These are phyloP conservation scores for Cotesia chilonis DNA, from an alignment of 1,140 invertebrate genomes.

Conservation along the genomic window DNA sequence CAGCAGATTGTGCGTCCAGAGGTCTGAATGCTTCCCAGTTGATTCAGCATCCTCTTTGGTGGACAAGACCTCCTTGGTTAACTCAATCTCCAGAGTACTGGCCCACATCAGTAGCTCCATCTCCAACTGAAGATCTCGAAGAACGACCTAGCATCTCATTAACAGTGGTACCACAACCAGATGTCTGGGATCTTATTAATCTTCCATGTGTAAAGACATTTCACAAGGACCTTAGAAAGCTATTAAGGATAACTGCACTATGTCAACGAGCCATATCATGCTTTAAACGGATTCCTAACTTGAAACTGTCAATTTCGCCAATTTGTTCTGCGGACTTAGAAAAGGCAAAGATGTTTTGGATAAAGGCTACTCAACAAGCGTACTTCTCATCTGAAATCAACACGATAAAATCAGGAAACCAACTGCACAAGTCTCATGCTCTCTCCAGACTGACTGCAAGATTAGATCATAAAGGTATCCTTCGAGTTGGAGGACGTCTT, in stretches of 20 bases:
- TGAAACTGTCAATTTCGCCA: neutral
- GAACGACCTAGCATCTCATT: neutral
- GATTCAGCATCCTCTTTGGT: neutral
- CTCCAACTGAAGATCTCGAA: neutral
- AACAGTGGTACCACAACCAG: neutral
- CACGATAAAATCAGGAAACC: neutral
- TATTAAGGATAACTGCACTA: conserved; percentile 1
- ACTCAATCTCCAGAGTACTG: neutral
- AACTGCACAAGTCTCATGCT: neutral
- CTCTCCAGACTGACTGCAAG: conserved; percentile 5
- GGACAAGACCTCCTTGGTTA: conserved; percentile 9
- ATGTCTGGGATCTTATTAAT: neutral
- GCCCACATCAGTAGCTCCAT: neutral
- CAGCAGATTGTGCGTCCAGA: conserved; percentile 26
- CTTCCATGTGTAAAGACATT: neutral
- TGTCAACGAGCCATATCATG: neutral
- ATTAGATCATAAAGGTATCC: neutral
- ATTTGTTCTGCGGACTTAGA: neutral
- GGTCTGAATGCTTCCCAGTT: conserved; percentile 7
- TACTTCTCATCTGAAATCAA: conserved; percentile 3
- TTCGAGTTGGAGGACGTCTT: conserved; percentile 18
- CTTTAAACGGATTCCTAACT: neutral
- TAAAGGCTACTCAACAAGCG: neutral
- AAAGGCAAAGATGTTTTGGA: conserved; percentile 1
- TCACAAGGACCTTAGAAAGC: neutral